These are phyloP conservation scores for Morone chrysops DNA, from an alignment of 2,113 vertebrate genomes.

Conservation along the genomic window DNA sequence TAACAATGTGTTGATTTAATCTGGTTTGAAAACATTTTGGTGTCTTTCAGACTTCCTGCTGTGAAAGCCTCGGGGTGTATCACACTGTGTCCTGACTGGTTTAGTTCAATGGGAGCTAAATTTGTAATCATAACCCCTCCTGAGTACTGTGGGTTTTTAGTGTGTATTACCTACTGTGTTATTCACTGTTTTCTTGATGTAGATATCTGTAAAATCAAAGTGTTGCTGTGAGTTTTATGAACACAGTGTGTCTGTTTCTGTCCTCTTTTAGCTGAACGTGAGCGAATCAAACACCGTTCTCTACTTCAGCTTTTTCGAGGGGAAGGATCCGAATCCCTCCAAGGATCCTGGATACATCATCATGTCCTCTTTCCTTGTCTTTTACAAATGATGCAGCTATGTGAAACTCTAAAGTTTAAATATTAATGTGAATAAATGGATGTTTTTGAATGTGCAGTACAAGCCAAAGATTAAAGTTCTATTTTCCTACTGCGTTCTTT, in stretches of 20 bases:
- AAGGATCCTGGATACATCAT: constrained; percentile 82
- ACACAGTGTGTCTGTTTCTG: background rate
- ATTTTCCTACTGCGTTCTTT: constrained; percentile 19
- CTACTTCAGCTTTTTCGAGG: constrained; percentile 83
- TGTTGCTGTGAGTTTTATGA: background rate
- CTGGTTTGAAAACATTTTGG: too few relatives aligned
- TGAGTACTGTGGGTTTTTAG: too few relatives aligned
- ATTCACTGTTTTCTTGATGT: too few relatives aligned
- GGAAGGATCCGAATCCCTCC: constrained; percentile 80
- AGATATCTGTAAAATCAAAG: background rate
- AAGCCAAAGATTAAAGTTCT: constrained; percentile 51
- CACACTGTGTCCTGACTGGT: too few relatives aligned
- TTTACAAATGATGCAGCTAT: constrained; percentile 77
- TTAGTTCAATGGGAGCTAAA: too few relatives aligned
- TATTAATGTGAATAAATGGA: background rate
- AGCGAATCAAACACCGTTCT: constrained; percentile 75
- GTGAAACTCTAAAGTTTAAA: background rate
- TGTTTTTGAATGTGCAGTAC: background rate
- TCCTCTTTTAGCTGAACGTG: constrained; percentile 76
- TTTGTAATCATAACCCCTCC: too few relatives aligned
- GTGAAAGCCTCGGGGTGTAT: too few relatives aligned
- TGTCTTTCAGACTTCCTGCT: too few relatives aligned
- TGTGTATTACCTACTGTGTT: too few relatives aligned
- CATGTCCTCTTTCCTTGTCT: constrained; percentile 86
- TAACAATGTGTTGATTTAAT: too few relatives aligned